These are phyloP conservation scores for Chloroceryle aenea DNA, from an alignment of 2,113 vertebrate genomes.

Conservation along the genomic window DNA sequence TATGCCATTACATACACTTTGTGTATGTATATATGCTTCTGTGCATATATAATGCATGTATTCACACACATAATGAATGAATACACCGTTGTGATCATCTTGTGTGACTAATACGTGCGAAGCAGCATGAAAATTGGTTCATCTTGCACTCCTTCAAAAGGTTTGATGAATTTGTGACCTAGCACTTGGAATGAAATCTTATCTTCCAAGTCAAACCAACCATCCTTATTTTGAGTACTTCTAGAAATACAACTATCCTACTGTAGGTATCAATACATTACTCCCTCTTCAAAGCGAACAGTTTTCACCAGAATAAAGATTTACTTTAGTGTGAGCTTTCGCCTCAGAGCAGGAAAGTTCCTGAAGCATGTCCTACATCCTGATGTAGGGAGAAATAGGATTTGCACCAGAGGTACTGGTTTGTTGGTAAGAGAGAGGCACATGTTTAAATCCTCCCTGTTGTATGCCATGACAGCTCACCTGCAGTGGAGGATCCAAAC, in stretches of 20 bases:
- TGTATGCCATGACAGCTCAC: accelerated
- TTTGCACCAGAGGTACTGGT: not conserved
- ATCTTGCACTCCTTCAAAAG: not conserved
- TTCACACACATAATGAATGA: not conserved
- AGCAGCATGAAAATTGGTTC: not conserved
- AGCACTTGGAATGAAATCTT: not conserved
- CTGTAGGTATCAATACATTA: not conserved
- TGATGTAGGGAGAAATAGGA: not conserved
- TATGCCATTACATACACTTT: not conserved
- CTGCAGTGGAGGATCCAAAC: not conserved
- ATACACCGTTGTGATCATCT: not conserved
- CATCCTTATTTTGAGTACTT: not conserved
- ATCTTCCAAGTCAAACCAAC: not conserved
- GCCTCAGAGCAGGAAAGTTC: not conserved
- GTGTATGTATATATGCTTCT: not conserved
- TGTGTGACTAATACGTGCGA: not conserved
- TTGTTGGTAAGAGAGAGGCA: not conserved
- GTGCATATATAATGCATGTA: not conserved
- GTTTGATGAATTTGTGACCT: not conserved
- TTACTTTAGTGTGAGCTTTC: not conserved
- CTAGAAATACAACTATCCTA: not conserved
- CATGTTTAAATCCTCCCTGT: not conserved
- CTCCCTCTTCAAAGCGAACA: not conserved
- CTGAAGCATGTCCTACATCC: not conserved
- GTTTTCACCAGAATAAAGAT: not conserved